phyloP scores from a whole-genome alignment of 1,140 invertebrate species.

The Hirudo medicinalis region DNA sequence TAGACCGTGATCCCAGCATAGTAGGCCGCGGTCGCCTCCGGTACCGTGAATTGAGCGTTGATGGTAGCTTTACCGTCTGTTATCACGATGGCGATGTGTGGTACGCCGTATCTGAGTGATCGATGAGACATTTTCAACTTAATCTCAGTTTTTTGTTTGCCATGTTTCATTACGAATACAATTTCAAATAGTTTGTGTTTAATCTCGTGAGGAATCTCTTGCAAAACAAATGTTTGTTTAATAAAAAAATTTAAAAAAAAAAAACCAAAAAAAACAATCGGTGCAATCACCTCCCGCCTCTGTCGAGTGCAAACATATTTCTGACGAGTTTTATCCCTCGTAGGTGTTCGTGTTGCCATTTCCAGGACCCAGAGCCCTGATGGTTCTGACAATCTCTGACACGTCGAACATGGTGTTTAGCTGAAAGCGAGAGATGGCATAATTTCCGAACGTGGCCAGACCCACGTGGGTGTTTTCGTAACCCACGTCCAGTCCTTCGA shows the following conservation, averaged over 20 bases:
- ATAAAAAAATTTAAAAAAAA: background rate
- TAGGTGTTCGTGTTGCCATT: conserved; percentile 11
- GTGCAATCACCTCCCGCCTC: background rate
- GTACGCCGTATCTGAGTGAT: conserved; percentile 26
- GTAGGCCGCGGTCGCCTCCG: conserved; percentile 21
- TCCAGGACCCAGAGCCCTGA: background rate
- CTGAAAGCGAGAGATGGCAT: background rate
- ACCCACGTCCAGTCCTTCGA: conserved; percentile 1
- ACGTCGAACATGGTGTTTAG: background rate
- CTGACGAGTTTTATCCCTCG: conserved; percentile 8
- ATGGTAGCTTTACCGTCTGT: conserved; percentile 32
- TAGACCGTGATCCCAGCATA: conserved; percentile 11
- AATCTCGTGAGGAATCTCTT: too few relatives aligned
- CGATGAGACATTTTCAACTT: background rate
- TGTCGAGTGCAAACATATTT: conserved; percentile 10
- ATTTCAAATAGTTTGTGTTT: too few relatives aligned
- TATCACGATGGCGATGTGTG: conserved; percentile 33
- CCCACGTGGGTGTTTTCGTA: conserved; percentile 1
- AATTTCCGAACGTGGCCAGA: conserved; percentile 12
- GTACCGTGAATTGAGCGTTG: conserved; percentile 25
- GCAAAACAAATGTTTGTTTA: background rate
- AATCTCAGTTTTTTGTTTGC: background rate
- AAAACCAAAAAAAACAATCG: background rate
- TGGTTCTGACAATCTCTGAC: background rate
- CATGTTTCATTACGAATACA: too few relatives aligned